Percentiles rank a stretch among this genome's conserved stretches.
phyloP scores from a whole-genome alignment of 2,888 invertebrate species.

The Eristalis tenax region DNA sequence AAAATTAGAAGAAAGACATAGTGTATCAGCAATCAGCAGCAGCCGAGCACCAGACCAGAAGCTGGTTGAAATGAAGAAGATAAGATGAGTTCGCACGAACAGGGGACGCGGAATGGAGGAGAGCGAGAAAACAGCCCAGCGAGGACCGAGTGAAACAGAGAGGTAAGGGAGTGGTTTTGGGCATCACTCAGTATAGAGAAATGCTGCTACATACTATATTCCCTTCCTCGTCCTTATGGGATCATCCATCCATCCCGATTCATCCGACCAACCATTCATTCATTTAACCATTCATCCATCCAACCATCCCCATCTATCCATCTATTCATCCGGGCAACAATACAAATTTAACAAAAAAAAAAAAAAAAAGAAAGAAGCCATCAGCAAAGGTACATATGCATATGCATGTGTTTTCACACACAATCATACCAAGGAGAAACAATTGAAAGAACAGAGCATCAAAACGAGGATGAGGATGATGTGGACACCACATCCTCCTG shows the following conservation, averaged over 20 bases:
- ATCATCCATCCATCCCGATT: not conserved
- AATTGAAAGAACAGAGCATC: not conserved
- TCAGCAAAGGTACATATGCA: not conserved
- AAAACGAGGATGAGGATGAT: slow-evolving; percentile 22
- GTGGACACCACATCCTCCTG: no score
- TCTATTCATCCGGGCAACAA: not conserved
- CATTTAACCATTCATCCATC: no score
- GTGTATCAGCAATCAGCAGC: not conserved
- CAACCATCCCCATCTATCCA: no score
- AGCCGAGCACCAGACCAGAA: not conserved
- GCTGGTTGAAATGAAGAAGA: not conserved
- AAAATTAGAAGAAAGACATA: not conserved
- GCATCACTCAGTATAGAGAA: no score
- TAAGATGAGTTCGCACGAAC: no score
- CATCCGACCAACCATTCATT: no score
- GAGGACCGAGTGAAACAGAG: no score
- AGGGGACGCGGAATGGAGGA: no score
- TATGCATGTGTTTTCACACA: not conserved
- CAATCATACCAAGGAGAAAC: not conserved
- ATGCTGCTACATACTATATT: not conserved
- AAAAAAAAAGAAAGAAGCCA: not conserved
- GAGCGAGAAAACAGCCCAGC: no score
- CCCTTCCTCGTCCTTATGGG: slow-evolving; percentile 16
- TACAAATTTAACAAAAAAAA: slow-evolving; percentile 1
- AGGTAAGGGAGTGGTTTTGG: not conserved